phyloP scores from a whole-genome alignment of 2,113 vertebrate species.

The Hymenochirus boettgeri region DNA sequence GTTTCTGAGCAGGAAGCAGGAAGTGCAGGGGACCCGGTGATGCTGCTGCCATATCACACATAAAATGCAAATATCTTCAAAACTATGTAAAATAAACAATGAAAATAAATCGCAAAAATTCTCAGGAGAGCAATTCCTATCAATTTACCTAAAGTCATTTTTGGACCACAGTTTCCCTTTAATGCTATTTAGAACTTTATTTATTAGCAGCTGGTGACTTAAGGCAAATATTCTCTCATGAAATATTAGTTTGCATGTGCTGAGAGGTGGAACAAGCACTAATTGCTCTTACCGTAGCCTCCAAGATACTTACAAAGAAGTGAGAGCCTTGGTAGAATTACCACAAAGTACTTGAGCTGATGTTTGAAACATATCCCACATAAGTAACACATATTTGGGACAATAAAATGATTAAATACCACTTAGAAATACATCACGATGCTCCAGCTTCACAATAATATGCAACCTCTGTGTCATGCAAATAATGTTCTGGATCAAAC shows the following conservation, averaged over 20 bases:
- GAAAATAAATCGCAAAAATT: too few relatives aligned
- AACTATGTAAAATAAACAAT: too few relatives aligned
- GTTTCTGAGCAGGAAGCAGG: too few relatives aligned
- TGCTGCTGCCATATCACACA: too few relatives aligned
- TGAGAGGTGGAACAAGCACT: neutral
- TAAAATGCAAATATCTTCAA: too few relatives aligned
- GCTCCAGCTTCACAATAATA: neutral
- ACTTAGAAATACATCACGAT: neutral
- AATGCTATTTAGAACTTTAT: neutral
- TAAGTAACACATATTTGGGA: neutral
- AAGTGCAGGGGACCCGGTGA: too few relatives aligned
- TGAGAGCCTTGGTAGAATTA: neutral
- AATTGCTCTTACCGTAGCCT: neutral
- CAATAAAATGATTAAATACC: constrained; percentile 7
- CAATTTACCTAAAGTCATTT: too few relatives aligned
- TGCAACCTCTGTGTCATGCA: neutral
- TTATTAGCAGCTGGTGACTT: neutral
- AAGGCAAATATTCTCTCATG: neutral
- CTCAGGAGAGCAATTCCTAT: too few relatives aligned
- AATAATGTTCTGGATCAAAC: neutral
- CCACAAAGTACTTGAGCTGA: neutral
- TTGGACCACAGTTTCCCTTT: too few relatives aligned
- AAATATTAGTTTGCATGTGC: neutral
- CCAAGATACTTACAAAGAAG: neutral
- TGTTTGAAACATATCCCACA: neutral